Evolutionary conservation across 2,113 vertebrate species (phyloP), one percentile per base, ranked within the genome.

Genomic region (Zosterops lateralis): DNA sequence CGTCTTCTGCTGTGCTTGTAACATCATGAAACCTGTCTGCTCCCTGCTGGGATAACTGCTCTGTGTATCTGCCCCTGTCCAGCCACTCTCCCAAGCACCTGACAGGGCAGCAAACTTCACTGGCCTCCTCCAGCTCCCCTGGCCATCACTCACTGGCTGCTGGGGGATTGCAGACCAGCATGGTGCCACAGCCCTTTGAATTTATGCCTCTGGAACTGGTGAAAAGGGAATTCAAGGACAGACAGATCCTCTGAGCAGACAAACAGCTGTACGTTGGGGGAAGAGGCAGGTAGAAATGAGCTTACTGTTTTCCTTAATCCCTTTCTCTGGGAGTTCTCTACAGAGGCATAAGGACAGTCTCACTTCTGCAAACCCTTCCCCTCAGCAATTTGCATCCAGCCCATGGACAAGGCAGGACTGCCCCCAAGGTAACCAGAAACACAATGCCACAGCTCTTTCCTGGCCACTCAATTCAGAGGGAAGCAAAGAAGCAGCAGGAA

Each of bases 21-120:
- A n/a, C 1, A 0, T 19, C 61, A n/a, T 6, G 48, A 78, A 26
- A 56, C 36, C 34, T 51, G 34, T 28, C 60, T 51, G 48, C 57
- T 95, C 68, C 73, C 61, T 56, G 19, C 38, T 70, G 65, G 34
- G 62, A 78, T 75, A 68, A 84, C 48, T 0, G 0, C 66, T 75
- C 57, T 0, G 0, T 29, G 38, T 34, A 31, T 19, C 45, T 60
- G 56, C 36, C 57, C 75, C 54, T 9, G 12, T 34, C 56, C 60
- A 74, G 47, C 60, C 40, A 26, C 31, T 61, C 40, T 90, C 26
- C 31, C 25, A 60, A 67, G 32, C 40, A 29, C 38, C 2, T 3
- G 4, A 17, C 2, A 26, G 62, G 32, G 38, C 50, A 66, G 25
- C 40, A 76, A 29, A 21, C 42, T 42, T 29, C 45, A 38, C 7